phyloP scores from a whole-genome alignment of 2,113 vertebrate genomes.

The Tiliqua scincoides region DNA sequence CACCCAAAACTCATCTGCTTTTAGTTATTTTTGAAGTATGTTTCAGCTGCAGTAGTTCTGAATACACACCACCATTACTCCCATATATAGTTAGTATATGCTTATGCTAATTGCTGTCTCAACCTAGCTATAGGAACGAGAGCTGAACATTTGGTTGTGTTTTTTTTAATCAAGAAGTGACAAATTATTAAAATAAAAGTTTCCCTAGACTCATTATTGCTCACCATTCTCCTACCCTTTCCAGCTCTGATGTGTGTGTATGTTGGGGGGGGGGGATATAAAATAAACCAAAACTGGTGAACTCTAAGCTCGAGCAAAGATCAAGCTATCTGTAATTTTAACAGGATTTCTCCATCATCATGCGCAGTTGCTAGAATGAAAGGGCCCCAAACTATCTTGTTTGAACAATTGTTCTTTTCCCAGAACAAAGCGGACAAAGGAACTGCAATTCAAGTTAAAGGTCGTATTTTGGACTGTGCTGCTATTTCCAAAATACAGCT shows the following conservation, averaged over 20 bases:
- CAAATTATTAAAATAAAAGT: not conserved
- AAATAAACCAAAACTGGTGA: not conserved
- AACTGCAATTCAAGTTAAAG: not conserved
- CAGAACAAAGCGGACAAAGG: not conserved
- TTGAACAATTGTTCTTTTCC: not conserved
- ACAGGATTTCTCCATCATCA: not conserved
- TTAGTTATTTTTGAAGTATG: not conserved
- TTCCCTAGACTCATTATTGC: not conserved
- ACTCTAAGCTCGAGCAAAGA: not conserved
- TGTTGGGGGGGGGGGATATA: not conserved
- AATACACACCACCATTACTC: not conserved
- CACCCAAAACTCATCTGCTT: not conserved
- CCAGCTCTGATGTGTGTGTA: not conserved
- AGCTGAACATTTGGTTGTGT: not conserved
- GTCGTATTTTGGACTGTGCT: not conserved
- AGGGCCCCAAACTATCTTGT: not conserved
- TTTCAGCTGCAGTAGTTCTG: not conserved
- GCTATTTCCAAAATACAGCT: not conserved
- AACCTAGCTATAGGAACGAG: not conserved
- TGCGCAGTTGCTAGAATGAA: not conserved
- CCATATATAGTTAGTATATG: not conserved
- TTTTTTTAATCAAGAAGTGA: not conserved
- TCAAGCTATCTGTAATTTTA: not conserved
- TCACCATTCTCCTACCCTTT: not conserved
- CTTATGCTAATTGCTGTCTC: not conserved